Evolutionary conservation across 2,113 vertebrate genomes (phyloP).

Genomic region (Phodopus roborovskii): DNA sequence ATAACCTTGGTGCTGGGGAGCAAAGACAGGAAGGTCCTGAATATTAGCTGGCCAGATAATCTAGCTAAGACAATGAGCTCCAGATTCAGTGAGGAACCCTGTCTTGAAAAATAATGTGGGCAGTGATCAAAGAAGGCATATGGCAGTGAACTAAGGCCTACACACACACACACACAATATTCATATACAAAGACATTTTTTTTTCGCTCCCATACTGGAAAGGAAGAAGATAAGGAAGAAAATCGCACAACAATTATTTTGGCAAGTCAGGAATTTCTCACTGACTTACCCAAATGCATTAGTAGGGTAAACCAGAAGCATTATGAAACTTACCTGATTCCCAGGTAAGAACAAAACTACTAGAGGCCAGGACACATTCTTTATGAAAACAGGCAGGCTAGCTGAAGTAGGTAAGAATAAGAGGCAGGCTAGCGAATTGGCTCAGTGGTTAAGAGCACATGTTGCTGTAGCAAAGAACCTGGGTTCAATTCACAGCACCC

Average conservation of each 20-base stretch:
- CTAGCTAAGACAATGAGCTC: not conserved
- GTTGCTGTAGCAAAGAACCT: not conserved
- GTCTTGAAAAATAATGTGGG: not conserved
- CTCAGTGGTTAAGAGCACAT: not conserved
- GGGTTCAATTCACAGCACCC: not conserved
- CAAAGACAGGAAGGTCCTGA: not conserved
- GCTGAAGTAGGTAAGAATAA: not conserved
- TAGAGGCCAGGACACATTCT: not conserved
- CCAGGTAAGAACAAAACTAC: not conserved
- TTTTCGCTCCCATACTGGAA: not conserved
- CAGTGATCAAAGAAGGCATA: not conserved
- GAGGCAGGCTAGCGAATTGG: not conserved
- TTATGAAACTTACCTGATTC: not conserved
- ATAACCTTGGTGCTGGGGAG: not conserved
- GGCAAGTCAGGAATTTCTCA: not conserved
- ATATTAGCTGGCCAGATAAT: not conserved
- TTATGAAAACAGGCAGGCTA: not conserved
- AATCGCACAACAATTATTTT: not conserved
- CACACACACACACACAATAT: not conserved
- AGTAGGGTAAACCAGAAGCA: not conserved
- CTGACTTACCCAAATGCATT: not conserved
- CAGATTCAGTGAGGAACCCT: not conserved
- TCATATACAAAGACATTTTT: not conserved
- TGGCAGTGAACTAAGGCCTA: too few relatives aligned
- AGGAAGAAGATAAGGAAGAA: not conserved